Percentiles rank a stretch among this genome's conserved stretches.
Evolutionary conservation across 2,888 invertebrate genomes (phyloP).

Genomic region (Agonum fuliginosum): DNA sequence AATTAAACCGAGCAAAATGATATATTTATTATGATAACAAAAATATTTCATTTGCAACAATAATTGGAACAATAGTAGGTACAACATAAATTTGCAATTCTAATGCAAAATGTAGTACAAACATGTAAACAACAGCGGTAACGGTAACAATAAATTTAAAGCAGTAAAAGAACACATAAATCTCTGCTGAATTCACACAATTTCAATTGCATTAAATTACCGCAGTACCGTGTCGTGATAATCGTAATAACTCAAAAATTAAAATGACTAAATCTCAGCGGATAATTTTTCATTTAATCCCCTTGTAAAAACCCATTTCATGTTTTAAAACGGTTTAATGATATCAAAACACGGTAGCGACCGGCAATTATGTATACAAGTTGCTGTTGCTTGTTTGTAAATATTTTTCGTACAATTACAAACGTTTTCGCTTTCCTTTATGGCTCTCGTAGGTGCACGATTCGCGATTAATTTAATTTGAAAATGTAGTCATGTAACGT

Average conservation of each 20-base stretch:
- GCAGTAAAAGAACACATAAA: constrained; percentile 24
- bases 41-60: too few relatives aligned
- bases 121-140: constrained; percentile 33
- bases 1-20: too few relatives aligned
- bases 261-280: constrained; percentile 30
- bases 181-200: constrained; percentile 18
- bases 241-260: constrained; percentile 38
- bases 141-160: constrained; percentile 20
- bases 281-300: constrained; percentile 36
- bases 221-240: constrained; percentile 12
- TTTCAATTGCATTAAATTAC: constrained; percentile 37
- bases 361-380: constrained; percentile 35
- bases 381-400: constrained; percentile 17
- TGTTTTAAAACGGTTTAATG: constrained; percentile 44
- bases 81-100: background rate
- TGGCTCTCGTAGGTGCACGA: background rate
- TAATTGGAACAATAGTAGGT: too few relatives aligned
- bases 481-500: background rate
- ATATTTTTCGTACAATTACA: constrained; percentile 36
- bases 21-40: too few relatives aligned
- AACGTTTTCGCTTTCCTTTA: constrained; percentile 15
- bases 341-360: constrained; percentile 18
- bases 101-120: constrained; percentile 12
- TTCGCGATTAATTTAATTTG: constrained; percentile 24
- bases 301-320: constrained; percentile 41